A percentile compares a stretch with the other conserved stretches of the same genome.
phyloP scores from a whole-genome alignment of 2,888 invertebrate species.

The Rhagium mordax region DNA sequence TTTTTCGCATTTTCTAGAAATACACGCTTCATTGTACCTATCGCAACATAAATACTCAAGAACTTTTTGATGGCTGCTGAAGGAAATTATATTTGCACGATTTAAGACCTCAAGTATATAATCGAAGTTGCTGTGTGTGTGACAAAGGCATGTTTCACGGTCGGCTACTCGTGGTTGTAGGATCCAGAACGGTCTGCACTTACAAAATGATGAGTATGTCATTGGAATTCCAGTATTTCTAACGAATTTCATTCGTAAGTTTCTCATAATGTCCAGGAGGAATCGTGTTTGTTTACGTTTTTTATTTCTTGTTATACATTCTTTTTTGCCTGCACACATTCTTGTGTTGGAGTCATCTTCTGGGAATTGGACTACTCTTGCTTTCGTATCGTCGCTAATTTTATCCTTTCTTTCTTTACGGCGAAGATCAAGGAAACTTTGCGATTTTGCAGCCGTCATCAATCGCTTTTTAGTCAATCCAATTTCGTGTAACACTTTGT shows the following conservation, averaged over 20 bases:
- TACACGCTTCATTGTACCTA: slow-evolving; percentile 19
- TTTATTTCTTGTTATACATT: slow-evolving; percentile 8
- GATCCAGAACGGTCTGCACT: slow-evolving; percentile 6
- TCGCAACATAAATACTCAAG: slow-evolving; percentile 16
- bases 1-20: slow-evolving; percentile 17
- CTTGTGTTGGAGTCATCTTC: slow-evolving; percentile 13
- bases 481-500: background rate
- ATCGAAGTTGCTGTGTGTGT: slow-evolving; percentile 7
- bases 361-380: slow-evolving; percentile 17
- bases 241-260: slow-evolving; percentile 9
- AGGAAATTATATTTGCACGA: slow-evolving; percentile 13
- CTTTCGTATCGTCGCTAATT: background rate
- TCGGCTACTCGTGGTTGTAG: background rate
- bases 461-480: background rate
- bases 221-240: background rate
- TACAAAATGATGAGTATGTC: slow-evolving; percentile 6
- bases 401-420: slow-evolving; percentile 4
- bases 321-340: slow-evolving; percentile 2
- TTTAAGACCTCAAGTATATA: background rate
- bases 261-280: slow-evolving; percentile 2
- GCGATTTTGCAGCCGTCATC: background rate
- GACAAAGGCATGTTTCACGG: slow-evolving; percentile 11
- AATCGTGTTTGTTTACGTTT: slow-evolving; percentile 8
- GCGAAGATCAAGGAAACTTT: slow-evolving; percentile 4
- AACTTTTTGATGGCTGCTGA: slow-evolving; percentile 1